These are phyloP conservation scores for Origma solitaria DNA, from an alignment of 2,113 vertebrate species.

Conservation along the genomic window DNA sequence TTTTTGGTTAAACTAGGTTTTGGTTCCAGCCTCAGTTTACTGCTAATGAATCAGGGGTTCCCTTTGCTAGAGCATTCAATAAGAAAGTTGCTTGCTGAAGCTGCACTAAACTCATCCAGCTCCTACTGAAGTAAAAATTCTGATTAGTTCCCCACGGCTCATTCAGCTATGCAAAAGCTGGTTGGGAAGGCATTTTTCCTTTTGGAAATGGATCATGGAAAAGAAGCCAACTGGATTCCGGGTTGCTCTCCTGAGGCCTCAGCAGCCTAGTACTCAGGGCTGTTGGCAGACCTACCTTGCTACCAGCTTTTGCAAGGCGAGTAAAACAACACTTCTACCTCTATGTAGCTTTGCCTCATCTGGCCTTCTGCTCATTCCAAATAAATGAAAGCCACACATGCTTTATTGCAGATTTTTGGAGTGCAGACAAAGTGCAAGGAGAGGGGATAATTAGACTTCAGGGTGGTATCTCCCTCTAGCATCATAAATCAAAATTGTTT, in stretches of 20 bases:
- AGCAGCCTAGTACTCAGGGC: background rate
- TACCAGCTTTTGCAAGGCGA: background rate
- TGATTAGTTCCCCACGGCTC: background rate
- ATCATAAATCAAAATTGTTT: background rate
- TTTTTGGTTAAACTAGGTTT: background rate
- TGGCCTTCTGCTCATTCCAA: background rate
- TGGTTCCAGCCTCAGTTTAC: background rate
- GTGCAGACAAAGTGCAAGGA: background rate
- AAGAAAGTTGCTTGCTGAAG: background rate
- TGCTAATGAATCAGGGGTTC: background rate
- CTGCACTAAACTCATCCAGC: background rate
- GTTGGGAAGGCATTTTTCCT: background rate
- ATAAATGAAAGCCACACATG: background rate
- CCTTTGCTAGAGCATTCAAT: background rate
- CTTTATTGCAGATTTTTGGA: background rate
- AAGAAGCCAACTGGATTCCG: background rate
- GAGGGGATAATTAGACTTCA: background rate
- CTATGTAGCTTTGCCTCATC: background rate
- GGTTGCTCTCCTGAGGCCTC: background rate
- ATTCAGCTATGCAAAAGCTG: background rate
- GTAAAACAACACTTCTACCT: background rate
- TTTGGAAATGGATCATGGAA: background rate
- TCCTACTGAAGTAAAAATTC: background rate
- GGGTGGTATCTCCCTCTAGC: background rate
- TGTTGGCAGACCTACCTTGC: background rate